Evolutionary conservation across 2,113 vertebrate genomes (phyloP).

Genomic region (Prinia subflava): DNA sequence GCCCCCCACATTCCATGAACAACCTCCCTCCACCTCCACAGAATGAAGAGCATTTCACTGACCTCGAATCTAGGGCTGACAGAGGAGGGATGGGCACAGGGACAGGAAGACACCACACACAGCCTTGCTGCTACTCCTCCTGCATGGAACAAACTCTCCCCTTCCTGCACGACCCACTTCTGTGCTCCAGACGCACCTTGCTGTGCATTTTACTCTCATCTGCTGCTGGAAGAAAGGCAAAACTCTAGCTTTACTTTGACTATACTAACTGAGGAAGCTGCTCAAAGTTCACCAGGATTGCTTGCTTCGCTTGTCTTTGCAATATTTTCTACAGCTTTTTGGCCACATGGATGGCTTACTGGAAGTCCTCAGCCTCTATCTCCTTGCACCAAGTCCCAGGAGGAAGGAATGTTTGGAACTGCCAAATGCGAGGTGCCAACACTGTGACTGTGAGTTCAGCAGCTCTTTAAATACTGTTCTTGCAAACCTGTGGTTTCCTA

Average conservation of each 20-base stretch:
- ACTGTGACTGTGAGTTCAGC: not conserved
- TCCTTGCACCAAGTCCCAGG: not conserved
- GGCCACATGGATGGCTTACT: not conserved
- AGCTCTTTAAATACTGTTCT: not conserved
- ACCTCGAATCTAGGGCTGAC: not conserved
- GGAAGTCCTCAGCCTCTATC: not conserved
- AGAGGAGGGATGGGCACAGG: not conserved
- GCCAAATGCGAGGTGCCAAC: not conserved
- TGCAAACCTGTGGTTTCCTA: not conserved
- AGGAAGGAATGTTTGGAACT: not conserved
- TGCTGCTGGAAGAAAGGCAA: not conserved
- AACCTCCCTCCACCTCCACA: not conserved
- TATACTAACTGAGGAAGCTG: not conserved
- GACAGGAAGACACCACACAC: not conserved
- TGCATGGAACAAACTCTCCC: not conserved
- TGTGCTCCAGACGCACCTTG: not conserved
- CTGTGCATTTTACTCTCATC: not conserved
- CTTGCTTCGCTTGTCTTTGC: not conserved
- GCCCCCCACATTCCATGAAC: not conserved
- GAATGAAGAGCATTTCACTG: not conserved
- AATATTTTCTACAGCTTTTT: not conserved
- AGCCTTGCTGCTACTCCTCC: not conserved
- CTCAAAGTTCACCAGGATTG: not conserved
- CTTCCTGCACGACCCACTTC: not conserved
- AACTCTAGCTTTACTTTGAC: not conserved